Conservation (phyloP, 2,113 vertebrate species). For the Odobenus rosmarus region DNA sequence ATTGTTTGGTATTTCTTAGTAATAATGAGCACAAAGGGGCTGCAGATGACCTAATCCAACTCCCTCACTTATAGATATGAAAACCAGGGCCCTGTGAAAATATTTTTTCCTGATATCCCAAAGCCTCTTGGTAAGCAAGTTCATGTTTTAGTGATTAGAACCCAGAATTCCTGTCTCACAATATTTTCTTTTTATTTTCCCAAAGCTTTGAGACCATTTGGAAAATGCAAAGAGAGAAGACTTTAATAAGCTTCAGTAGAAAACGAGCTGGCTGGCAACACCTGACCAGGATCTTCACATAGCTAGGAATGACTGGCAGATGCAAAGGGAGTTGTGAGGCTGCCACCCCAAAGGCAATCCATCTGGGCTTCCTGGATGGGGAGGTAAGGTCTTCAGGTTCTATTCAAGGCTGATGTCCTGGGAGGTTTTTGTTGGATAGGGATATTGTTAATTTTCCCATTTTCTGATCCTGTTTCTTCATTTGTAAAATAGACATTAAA, state of each 20-base stretch:
- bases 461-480: slow-evolving; percentile 27
- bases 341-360: background rate
- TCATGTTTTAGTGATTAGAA: background rate
- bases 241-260: background rate
- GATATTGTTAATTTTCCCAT: background rate
- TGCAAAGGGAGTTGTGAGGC: background rate
- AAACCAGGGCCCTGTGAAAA: background rate
- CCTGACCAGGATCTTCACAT: background rate
- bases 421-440: background rate
- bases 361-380: background rate
- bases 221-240: background rate
- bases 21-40: background rate
- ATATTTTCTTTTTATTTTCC: slow-evolving; percentile 11
- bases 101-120: background rate
- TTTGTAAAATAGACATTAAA: slow-evolving; percentile 8
- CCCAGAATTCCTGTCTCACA: background rate
- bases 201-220: background rate
- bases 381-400: background rate
- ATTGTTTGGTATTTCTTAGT: background rate
- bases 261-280: background rate
- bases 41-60: background rate
- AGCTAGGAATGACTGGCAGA: background rate
- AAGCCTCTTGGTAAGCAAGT: background rate
- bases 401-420: background rate
- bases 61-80: background rate